A percentile compares a stretch with the other conserved stretches of the same genome.
Evolutionary conservation across 2,113 vertebrate genomes (phyloP).

Genomic region (Channa argus): DNA sequence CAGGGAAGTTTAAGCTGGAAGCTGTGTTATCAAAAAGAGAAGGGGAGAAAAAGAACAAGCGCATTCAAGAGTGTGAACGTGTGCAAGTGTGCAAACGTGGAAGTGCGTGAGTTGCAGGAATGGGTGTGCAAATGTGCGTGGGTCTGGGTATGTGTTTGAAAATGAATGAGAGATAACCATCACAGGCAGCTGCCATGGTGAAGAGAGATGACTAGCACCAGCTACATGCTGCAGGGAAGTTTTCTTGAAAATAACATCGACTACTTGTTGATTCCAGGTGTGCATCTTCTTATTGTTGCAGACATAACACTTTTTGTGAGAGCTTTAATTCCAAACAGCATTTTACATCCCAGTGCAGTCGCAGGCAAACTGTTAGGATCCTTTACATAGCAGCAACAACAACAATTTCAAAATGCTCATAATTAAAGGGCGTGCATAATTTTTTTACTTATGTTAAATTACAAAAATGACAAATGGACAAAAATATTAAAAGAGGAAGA

Average conservation of each 20-base stretch:
- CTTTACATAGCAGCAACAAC: not conserved
- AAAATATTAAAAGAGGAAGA: no score
- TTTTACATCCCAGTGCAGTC: constrained; percentile 1
- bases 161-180: constrained; percentile 78
- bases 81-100: constrained; percentile 52
- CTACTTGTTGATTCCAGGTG: constrained; percentile 68
- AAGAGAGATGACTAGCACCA: constrained; percentile 77
- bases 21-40: constrained; percentile 62
- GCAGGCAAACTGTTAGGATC: not conserved
- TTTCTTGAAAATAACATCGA: constrained; percentile 59
- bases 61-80: constrained; percentile 42
- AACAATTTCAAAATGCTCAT: not conserved
- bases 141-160: constrained; percentile 35
- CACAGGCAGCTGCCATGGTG: constrained; percentile 79
- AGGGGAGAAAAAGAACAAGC: constrained; percentile 50
- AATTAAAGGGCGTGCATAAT: not conserved
- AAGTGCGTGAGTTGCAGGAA: constrained; percentile 31
- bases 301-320: constrained; percentile 18
- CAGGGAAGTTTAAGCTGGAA: constrained; percentile 73
- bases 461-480: no score
- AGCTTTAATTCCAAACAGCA: constrained; percentile 30
- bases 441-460: not conserved
- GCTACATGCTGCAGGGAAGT: constrained; percentile 60
- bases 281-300: constrained; percentile 33
- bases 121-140: constrained; percentile 18